These are phyloP conservation scores for Eledona agricola DNA, from an alignment of 2,888 invertebrate species.

Conservation along the genomic window DNA sequence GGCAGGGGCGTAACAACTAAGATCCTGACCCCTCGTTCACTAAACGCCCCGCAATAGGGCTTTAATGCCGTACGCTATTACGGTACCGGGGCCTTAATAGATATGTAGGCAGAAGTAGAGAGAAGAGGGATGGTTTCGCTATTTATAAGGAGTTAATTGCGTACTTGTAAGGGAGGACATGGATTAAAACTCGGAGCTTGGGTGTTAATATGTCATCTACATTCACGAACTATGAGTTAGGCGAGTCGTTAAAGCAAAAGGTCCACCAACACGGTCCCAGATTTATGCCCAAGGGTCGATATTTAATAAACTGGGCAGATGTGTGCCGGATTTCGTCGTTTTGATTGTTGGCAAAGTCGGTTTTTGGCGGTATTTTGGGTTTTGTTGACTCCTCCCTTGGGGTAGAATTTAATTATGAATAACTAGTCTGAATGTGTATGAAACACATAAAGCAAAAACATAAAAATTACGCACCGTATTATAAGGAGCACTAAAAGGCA, in stretches of 20 bases:
- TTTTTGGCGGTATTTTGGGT: too few relatives aligned
- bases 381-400: too few relatives aligned
- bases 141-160: conserved; percentile 36
- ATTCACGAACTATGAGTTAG: conserved; percentile 9
- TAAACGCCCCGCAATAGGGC: conserved; percentile 41
- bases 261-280: too few relatives aligned
- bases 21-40: conserved; percentile 17
- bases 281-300: too few relatives aligned
- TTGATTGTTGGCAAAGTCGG: too few relatives aligned
- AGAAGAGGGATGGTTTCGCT: conserved; percentile 20
- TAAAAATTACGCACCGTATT: too few relatives aligned
- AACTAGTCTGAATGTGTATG: too few relatives aligned
- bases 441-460: too few relatives aligned
- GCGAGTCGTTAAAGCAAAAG: not conserved
- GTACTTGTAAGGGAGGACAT: conserved; percentile 25
- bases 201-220: conserved; percentile 22
- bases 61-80: conserved; percentile 42
- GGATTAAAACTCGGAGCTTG: conserved; percentile 23
- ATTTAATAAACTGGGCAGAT: not conserved
- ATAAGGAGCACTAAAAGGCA: too few relatives aligned
- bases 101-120: conserved; percentile 36
- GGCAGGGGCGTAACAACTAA: conserved; percentile 28
- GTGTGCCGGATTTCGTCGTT: too few relatives aligned
- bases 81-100: conserved; percentile 39
- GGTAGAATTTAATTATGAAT: too few relatives aligned